A percentile compares a stretch with the other conserved stretches of the same genome.
Evolutionary conservation across 2,113 vertebrate genomes (phyloP).

Genomic region (Ceyx cyanopectus): DNA sequence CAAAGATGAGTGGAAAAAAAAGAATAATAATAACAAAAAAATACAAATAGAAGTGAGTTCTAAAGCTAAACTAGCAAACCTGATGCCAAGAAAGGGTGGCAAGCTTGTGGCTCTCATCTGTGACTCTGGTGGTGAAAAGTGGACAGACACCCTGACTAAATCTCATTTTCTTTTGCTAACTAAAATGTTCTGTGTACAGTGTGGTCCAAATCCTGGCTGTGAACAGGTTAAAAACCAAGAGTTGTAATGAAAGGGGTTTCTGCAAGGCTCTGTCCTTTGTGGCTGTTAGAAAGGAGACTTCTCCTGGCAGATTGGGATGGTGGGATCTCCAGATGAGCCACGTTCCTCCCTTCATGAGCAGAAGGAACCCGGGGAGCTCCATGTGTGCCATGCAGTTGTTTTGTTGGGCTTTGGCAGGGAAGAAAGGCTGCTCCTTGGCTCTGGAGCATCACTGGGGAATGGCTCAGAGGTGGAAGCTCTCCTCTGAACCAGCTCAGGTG

Average conservation of each 20-base stretch:
- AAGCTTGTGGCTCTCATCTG: accelerated
- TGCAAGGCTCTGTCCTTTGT: neutral
- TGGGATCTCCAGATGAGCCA: accelerated
- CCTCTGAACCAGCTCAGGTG: neutral
- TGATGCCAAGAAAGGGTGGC: neutral
- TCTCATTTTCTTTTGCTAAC: neutral
- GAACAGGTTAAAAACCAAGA: neutral
- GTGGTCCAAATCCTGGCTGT: neutral
- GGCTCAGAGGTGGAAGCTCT: neutral
- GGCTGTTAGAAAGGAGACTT: neutral
- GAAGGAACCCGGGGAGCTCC: neutral
- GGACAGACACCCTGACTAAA: neutral
- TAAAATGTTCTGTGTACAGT: neutral
- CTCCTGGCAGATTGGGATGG: neutral
- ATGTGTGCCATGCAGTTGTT: neutral
- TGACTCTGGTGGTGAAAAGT: neutral
- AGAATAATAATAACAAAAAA: neutral
- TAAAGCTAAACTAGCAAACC: neutral
- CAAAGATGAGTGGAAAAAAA: neutral
- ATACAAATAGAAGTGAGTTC: neutral
- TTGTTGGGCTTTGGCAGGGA: neutral
- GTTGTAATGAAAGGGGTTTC: neutral
- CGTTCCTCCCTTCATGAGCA: accelerated
- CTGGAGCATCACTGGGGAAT: neutral
- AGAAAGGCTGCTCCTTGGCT: neutral